phyloP scores from a whole-genome alignment of 2,888 invertebrate genomes.

The Matsumyia berberina region DNA sequence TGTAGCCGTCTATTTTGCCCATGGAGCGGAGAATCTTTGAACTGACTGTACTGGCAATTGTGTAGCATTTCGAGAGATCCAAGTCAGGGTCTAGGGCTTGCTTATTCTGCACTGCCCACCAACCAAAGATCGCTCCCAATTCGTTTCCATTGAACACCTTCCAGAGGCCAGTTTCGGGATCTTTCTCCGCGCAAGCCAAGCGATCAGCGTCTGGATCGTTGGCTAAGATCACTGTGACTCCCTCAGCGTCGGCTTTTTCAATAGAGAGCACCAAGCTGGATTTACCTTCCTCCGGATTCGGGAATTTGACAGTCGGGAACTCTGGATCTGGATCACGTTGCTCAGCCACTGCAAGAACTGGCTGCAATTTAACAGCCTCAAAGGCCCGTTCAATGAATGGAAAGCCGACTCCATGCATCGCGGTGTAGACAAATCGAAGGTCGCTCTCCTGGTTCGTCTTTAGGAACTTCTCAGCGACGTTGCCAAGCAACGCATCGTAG shows the following conservation, averaged over 20 bases:
- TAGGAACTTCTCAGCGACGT: slow-evolving; percentile 85
- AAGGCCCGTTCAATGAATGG: slow-evolving; percentile 91
- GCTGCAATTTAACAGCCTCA: slow-evolving; percentile 89
- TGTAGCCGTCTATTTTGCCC: slow-evolving; percentile 90
- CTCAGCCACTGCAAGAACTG: slow-evolving; percentile 84
- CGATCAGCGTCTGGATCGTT: slow-evolving; percentile 99
- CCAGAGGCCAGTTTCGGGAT: slow-evolving; percentile 81
- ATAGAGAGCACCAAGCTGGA: slow-evolving; percentile 91
- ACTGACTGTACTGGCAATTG: slow-evolving; percentile 97
- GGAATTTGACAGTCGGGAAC: slow-evolving; percentile 98
- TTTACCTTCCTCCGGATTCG: slow-evolving; percentile 98
- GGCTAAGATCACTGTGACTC: slow-evolving; percentile 92
- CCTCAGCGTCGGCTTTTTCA: slow-evolving; percentile 89
- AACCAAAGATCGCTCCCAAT: slow-evolving; percentile 95
- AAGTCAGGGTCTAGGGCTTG: slow-evolving; percentile 84
- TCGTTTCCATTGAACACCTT: slow-evolving; percentile 95
- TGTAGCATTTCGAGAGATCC: slow-evolving; percentile 88
- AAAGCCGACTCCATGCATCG: slow-evolving; percentile 99
- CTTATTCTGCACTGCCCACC: slow-evolving; percentile 93
- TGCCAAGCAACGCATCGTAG: slow-evolving; percentile 86
- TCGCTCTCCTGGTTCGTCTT: slow-evolving; percentile 85
- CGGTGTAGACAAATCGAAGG: slow-evolving; percentile 93
- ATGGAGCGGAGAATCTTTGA: slow-evolving; percentile 96
- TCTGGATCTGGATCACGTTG: slow-evolving; percentile 97
- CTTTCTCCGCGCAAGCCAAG: slow-evolving; percentile 95